These are phyloP conservation scores for Triops cancriformis DNA, from an alignment of 1,140 invertebrate genomes.

Conservation along the genomic window DNA sequence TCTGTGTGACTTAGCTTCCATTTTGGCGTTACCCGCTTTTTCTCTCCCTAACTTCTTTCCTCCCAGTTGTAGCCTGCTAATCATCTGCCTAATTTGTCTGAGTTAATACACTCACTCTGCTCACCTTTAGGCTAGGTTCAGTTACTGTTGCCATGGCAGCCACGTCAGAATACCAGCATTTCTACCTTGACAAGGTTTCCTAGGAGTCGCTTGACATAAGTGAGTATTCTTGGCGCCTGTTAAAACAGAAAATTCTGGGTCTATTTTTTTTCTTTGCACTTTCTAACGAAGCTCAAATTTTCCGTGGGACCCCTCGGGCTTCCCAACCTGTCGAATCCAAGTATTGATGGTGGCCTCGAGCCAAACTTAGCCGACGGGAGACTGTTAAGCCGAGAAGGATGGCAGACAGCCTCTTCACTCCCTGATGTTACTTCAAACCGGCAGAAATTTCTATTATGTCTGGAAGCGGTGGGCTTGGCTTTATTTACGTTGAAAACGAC, in stretches of 20 bases:
- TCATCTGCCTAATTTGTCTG: background rate
- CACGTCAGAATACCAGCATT: background rate
- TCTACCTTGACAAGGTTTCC: background rate
- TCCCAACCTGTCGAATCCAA: slow-evolving; percentile 9
- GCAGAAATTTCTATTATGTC: slow-evolving; percentile 1
- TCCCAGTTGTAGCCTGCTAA: background rate
- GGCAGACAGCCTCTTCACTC: slow-evolving; percentile 5
- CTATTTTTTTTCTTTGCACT: background rate
- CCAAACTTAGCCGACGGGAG: background rate
- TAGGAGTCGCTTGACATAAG: background rate
- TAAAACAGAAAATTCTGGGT: background rate
- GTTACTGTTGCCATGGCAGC: background rate
- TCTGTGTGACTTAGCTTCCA: background rate
- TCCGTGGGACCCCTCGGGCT: background rate
- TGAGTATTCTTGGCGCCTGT: slow-evolving; percentile 6
- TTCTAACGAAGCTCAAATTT: background rate
- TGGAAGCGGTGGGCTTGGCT: background rate
- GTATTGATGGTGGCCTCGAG: slow-evolving; percentile 9
- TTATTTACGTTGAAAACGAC: background rate
- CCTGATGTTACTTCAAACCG: background rate
- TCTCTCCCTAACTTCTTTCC: background rate
- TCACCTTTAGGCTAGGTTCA: background rate
- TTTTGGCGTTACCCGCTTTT: background rate
- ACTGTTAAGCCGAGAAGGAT: background rate
- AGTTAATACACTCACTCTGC: background rate